phyloP scores from a whole-genome alignment of 2,888 invertebrate species.

The Drosophila merina region DNA sequence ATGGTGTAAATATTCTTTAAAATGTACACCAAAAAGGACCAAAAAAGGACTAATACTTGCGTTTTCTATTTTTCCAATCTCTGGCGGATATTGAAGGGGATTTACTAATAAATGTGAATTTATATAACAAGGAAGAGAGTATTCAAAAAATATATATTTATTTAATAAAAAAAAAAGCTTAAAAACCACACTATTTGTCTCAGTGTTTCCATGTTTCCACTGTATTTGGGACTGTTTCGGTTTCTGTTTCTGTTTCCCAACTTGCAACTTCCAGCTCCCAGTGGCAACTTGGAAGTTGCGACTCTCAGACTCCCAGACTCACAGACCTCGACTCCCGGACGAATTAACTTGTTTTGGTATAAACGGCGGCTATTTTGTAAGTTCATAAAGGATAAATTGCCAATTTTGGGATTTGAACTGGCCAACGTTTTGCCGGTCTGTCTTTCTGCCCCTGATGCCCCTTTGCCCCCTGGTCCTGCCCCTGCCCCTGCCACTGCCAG shows the following conservation, averaged over 20 bases:
- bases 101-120: too few relatives aligned
- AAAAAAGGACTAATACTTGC: too few relatives aligned
- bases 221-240: slow-evolving; percentile 17
- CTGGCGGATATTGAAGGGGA: too few relatives aligned
- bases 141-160: neutral
- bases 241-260: slow-evolving; percentile 37
- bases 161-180: neutral
- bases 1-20: too few relatives aligned
- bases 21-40: too few relatives aligned
- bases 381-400: slow-evolving; percentile 82
- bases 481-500: neutral
- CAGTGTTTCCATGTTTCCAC: neutral
- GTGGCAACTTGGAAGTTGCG: slow-evolving; percentile 31
- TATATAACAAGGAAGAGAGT: neutral
- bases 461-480: neutral
- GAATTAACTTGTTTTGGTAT: slow-evolving; percentile 82
- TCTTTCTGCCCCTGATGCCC: slow-evolving; percentile 26
- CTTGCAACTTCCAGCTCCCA: slow-evolving; percentile 39
- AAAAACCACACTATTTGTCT: neutral
- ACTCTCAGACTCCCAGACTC: slow-evolving; percentile 7
- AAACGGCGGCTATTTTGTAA: slow-evolving; percentile 82
- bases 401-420: slow-evolving; percentile 81
- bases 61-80: too few relatives aligned
- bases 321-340: slow-evolving; percentile 49
- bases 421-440: slow-evolving; percentile 78